A percentile compares a stretch with the other conserved stretches of the same genome.
Evolutionary conservation across 37 sponge, comb jelly and placozoan species (phyloP).

Genomic region (Lycopodina hypogea): DNA sequence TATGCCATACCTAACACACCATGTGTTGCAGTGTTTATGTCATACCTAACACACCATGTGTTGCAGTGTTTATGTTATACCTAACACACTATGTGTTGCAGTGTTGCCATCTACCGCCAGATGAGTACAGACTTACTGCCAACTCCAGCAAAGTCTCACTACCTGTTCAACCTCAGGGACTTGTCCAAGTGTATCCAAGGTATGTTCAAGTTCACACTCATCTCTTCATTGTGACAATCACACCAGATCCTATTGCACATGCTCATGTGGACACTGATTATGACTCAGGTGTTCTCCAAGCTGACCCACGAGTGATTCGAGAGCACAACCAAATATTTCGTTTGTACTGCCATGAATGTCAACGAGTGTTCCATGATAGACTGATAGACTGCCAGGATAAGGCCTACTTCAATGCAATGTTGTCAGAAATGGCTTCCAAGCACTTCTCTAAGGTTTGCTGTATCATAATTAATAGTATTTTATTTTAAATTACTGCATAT

Average conservation of each 20-base stretch:
- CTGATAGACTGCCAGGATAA: conserved; percentile 92
- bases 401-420: conserved; percentile 86
- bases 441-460: conserved; percentile 77
- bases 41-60: background rate
- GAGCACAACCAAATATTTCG: conserved; percentile 85
- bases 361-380: conserved; percentile 96
- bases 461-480: background rate
- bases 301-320: conserved; percentile 94
- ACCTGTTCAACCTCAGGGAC: conserved; percentile 97
- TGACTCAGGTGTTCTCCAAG: conserved; percentile 92
- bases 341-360: conserved; percentile 95
- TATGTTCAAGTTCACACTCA: conserved; percentile 2
- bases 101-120: conserved; percentile 92
- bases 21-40: conserved; percentile 40
- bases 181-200: conserved; percentile 97
- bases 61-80: conserved; percentile 9
- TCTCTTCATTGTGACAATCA: too few species aligned
- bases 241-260: background rate
- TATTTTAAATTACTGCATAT: background rate
- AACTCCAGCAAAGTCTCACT: conserved; percentile 98
- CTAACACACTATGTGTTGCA: background rate
- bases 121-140: conserved; percentile 98
- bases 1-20: background rate
- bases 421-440: conserved; percentile 94
- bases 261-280: too few species aligned